These are phyloP conservation scores for Crocodylus rhombifer DNA, from an alignment of 2,797 vertebrate species.

Conservation along the genomic window DNA sequence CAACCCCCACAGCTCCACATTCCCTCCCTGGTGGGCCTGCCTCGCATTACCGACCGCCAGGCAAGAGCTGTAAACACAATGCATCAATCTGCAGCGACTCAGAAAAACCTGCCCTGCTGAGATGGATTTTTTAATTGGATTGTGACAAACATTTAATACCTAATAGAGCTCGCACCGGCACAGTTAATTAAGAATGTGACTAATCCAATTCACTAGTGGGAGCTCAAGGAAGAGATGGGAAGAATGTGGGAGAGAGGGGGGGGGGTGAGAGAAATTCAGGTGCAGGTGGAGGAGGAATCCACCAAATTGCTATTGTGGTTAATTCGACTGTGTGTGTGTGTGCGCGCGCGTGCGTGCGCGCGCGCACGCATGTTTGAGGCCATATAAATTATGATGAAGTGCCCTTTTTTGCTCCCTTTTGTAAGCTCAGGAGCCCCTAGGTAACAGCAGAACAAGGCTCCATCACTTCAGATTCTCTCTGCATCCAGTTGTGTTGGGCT, in stretches of 20 bases:
- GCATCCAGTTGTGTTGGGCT: background rate
- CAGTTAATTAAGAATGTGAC: conserved; percentile 87
- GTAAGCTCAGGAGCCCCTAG: background rate
- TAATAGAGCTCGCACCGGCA: conserved; percentile 84
- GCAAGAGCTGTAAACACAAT: background rate
- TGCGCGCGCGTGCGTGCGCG: no score
- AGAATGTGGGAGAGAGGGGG: background rate
- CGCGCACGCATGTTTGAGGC: background rate
- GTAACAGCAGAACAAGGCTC: background rate
- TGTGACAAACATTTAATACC: conserved; percentile 87
- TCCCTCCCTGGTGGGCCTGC: background rate
- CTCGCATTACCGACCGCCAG: accelerated
- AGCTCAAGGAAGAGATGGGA: conserved; percentile 54
- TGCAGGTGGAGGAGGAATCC: background rate
- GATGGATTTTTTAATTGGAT: conserved; percentile 86
- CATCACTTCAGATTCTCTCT: background rate
- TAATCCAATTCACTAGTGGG: conserved; percentile 79
- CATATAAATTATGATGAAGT: background rate
- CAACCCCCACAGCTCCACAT: accelerated
- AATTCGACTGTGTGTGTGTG: background rate
- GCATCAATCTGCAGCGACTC: conserved; percentile 41
- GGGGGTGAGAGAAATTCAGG: background rate
- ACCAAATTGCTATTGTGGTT: background rate
- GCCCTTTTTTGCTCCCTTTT: background rate
- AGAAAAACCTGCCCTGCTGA: conserved; percentile 64